Evolutionary conservation across 2,888 invertebrate genomes (phyloP).

Genomic region (Terebella lapidaria): DNA sequence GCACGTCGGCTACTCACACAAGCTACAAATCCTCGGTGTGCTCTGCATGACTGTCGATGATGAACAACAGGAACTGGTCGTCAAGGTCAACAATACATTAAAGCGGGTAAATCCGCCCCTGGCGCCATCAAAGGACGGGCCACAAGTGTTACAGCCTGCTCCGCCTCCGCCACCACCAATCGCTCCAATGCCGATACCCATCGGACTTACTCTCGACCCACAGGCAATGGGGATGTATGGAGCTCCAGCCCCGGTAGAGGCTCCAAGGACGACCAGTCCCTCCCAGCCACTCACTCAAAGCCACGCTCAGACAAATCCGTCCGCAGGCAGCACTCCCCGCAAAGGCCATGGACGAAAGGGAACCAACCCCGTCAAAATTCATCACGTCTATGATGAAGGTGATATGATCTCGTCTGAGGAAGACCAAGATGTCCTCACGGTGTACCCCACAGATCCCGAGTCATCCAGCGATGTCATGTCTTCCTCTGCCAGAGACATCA

Average conservation of each 20-base stretch:
- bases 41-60: conserved; percentile 29
- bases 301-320: background rate
- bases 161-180: background rate
- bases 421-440: conserved; percentile 17
- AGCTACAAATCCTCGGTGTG: conserved; percentile 28
- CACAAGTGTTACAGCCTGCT: background rate
- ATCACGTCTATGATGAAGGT: conserved; percentile 17
- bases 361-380: conserved; percentile 22
- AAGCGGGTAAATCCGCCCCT: conserved; percentile 22
- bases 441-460: conserved; percentile 22
- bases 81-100: conserved; percentile 30
- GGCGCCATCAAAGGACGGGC: conserved; percentile 9
- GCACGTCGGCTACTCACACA: conserved; percentile 26
- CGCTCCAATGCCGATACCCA: background rate
- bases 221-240: background rate
- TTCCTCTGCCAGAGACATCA: background rate
- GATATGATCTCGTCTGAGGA: conserved; percentile 6
- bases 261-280: conserved; percentile 2
- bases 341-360: conserved; percentile 25
- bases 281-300: background rate
- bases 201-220: background rate
- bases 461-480: background rate
- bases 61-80: conserved; percentile 26
- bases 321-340: conserved; percentile 1
- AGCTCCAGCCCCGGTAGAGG: background rate